phyloP scores from a whole-genome alignment of 2,888 invertebrate genomes.

The Archips crataeganus region DNA sequence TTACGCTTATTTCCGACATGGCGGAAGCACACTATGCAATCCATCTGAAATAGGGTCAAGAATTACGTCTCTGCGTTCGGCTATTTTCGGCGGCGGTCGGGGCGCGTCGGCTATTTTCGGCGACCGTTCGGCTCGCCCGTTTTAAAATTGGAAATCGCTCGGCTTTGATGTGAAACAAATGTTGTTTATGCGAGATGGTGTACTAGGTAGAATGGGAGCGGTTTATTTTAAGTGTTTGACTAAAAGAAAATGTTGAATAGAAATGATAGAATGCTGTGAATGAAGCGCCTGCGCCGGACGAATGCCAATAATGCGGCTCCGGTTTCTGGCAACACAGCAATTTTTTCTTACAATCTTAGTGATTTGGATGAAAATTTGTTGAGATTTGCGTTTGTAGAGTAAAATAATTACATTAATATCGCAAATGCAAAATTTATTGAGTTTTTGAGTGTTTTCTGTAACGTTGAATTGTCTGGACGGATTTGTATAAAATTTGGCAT shows the following conservation, averaged over 20 bases:
- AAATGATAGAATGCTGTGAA: conserved; percentile 20
- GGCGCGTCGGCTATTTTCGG: conserved; percentile 57
- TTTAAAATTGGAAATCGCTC: conserved; percentile 73
- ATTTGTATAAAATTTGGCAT: too few relatives aligned
- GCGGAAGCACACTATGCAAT: conserved; percentile 48
- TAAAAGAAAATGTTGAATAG: conserved; percentile 19
- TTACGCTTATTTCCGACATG: conserved; percentile 43
- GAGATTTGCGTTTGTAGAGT: neutral
- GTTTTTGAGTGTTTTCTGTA: too few relatives aligned
- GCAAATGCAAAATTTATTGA: neutral
- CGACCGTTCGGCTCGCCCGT: conserved; percentile 58
- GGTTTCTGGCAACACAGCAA: conserved; percentile 12
- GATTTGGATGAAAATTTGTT: neutral
- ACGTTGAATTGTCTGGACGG: too few relatives aligned
- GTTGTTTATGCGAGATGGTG: conserved; percentile 58
- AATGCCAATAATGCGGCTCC: conserved; percentile 19
- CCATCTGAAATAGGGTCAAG: conserved; percentile 82
- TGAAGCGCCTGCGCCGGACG: conserved; percentile 7
- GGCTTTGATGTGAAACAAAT: conserved; percentile 78
- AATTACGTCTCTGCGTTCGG: conserved; percentile 74
- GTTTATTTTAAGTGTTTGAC: conserved; percentile 26
- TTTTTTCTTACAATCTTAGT: neutral
- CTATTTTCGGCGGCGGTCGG: conserved; percentile 57
- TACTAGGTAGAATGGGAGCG: conserved; percentile 44
- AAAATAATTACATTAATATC: neutral